These are phyloP conservation scores for Trichacis sp. DNA, from an alignment of 2,888 invertebrate species.

Conservation along the genomic window DNA sequence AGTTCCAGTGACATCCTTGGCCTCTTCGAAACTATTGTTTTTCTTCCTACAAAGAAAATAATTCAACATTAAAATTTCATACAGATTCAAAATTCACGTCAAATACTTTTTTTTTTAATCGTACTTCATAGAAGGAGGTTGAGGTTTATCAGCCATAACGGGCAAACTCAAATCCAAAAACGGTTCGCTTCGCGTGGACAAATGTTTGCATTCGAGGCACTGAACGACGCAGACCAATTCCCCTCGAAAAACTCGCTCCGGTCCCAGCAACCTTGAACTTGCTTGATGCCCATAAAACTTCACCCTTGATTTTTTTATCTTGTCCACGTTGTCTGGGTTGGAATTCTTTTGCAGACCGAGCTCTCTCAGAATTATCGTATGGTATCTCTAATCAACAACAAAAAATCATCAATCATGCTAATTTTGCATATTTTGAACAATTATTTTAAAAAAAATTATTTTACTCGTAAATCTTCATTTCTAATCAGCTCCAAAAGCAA, in stretches of 20 bases:
- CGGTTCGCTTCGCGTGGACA: conserved; percentile 89
- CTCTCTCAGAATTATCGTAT: conserved; percentile 82
- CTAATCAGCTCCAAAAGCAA: conserved; percentile 91
- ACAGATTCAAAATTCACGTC: too few species aligned
- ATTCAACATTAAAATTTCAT: too few species aligned
- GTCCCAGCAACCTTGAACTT: conserved; percentile 80
- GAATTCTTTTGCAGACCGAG: conserved; percentile 75
- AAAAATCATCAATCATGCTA: background rate
- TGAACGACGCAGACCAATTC: conserved; percentile 89
- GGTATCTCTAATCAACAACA: conserved; percentile 84
- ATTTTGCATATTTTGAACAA: background rate
- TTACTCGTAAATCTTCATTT: conserved; percentile 73
- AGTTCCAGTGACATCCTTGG: conserved; percentile 48
- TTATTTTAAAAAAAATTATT: background rate
- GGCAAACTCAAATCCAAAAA: conserved; percentile 96
- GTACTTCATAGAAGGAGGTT: conserved; percentile 75
- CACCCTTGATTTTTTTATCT: conserved; percentile 80
- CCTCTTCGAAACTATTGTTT: conserved; percentile 49
- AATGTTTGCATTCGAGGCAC: conserved; percentile 90
- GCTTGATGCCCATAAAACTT: conserved; percentile 89
- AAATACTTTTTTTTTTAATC: background rate
- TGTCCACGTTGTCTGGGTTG: conserved; percentile 79
- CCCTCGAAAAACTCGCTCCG: conserved; percentile 95
- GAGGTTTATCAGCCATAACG: conserved; percentile 81
- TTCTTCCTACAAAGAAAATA: too few species aligned